Percentiles rank a stretch among this genome's conserved stretches.
Conservation (phyloP, 2,113 vertebrate species). For the Ginglymostoma cirratum region DNA sequence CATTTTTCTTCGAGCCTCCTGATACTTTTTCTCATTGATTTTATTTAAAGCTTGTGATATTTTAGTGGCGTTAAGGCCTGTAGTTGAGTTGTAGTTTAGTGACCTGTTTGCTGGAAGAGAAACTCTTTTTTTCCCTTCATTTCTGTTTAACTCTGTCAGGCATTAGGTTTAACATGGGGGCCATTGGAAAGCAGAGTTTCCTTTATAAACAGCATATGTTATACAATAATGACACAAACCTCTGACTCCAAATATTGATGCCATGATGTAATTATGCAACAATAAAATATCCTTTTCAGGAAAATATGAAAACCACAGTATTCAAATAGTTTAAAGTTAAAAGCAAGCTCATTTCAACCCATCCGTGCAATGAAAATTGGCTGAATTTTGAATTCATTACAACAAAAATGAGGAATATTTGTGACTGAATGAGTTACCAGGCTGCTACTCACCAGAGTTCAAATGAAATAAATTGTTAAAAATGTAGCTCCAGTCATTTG, state of each 20-base stretch:
- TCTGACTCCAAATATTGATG: neutral
- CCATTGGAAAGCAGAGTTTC: neutral
- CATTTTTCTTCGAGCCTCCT: neutral
- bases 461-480: neutral
- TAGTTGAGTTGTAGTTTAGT: neutral
- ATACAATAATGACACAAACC: neutral
- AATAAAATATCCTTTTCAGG: neutral
- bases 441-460: neutral
- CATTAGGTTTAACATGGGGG: neutral
- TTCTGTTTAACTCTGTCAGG: neutral
- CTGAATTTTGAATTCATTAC: neutral
- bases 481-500: conserved; percentile 12
- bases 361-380: neutral
- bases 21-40: conserved; percentile 15
- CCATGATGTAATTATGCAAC: neutral
- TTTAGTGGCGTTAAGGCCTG: neutral
- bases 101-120: neutral
- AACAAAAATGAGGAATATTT: neutral
- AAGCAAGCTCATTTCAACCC: neutral
- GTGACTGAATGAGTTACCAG: neutral
- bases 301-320: neutral
- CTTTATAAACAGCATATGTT: neutral
- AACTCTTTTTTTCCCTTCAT: conserved; percentile 13
- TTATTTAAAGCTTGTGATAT: conserved; percentile 13
- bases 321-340: neutral